These are phyloP conservation scores for Setipinna tenuifilis DNA, from an alignment of 2,797 vertebrate genomes.

Conservation along the genomic window DNA sequence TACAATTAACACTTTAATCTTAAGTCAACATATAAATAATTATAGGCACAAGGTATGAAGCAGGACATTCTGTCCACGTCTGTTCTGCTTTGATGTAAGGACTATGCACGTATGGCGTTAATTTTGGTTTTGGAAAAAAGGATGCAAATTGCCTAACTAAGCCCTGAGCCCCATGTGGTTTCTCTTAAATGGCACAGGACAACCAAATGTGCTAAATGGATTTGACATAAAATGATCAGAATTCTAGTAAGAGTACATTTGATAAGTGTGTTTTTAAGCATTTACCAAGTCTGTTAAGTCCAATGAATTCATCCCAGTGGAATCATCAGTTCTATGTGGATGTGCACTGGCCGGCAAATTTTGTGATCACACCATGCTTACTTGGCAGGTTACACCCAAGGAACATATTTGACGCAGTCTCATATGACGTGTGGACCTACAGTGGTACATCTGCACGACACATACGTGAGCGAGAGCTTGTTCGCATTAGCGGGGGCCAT, in stretches of 20 bases:
- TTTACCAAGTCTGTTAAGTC: background rate
- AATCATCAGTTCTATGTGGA: conserved; percentile 20
- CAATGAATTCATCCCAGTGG: background rate
- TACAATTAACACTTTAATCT: no score
- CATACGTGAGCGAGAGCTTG: background rate
- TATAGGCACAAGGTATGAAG: no score
- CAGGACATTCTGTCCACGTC: no score
- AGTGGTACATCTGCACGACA: background rate
- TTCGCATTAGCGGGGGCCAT: background rate
- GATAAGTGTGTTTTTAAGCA: background rate
- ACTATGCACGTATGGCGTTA: no score
- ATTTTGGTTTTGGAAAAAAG: no score
- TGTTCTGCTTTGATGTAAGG: no score
- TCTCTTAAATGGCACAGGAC: background rate
- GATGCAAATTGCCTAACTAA: no score
- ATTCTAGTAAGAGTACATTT: background rate
- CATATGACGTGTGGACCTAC: background rate
- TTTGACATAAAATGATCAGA: background rate
- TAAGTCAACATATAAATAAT: no score
- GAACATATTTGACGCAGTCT: background rate
- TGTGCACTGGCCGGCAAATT: background rate
- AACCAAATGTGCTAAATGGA: background rate
- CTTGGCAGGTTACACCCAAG: background rate
- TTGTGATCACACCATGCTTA: background rate
- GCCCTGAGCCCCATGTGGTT: background rate